These are phyloP conservation scores for Euthynnus affinis DNA, from an alignment of 2,797 vertebrate species.

Conservation along the genomic window DNA sequence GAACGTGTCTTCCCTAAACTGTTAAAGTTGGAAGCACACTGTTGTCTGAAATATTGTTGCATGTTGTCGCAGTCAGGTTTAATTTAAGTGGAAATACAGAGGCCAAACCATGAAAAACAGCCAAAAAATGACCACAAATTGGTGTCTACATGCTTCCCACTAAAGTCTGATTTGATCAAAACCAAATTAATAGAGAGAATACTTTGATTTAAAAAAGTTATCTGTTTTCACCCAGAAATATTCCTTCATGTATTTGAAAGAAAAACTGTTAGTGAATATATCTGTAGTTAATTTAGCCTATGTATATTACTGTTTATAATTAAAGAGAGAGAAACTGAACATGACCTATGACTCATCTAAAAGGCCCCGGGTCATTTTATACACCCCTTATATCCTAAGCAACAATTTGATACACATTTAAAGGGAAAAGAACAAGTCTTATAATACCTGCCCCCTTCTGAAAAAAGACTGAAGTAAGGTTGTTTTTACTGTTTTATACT, in stretches of 20 bases:
- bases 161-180: background rate
- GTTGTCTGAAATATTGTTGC: background rate
- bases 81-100: background rate
- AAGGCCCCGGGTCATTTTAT: constrained; percentile 45
- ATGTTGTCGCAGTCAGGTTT: background rate
- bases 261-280: background rate
- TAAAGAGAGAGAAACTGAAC: constrained; percentile 35
- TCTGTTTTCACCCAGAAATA: background rate
- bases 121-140: background rate
- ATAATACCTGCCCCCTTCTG: too few relatives aligned
- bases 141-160: background rate
- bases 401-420: too few relatives aligned
- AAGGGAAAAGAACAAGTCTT: too few relatives aligned
- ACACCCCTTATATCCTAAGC: constrained; percentile 30
- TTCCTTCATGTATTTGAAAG: background rate
- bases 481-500: too few relatives aligned
- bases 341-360: constrained; percentile 56
- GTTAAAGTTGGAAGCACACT: background rate
- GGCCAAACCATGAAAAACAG: background rate
- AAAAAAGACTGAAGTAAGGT: background rate
- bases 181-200: background rate
- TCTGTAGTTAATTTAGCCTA: background rate
- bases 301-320: background rate
- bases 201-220: background rate
- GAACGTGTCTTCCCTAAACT: background rate